A percentile compares a stretch with the other conserved stretches of the same genome.
Conservation (phyloP, 2,113 vertebrate genomes). For the Arizona elegans region DNA sequence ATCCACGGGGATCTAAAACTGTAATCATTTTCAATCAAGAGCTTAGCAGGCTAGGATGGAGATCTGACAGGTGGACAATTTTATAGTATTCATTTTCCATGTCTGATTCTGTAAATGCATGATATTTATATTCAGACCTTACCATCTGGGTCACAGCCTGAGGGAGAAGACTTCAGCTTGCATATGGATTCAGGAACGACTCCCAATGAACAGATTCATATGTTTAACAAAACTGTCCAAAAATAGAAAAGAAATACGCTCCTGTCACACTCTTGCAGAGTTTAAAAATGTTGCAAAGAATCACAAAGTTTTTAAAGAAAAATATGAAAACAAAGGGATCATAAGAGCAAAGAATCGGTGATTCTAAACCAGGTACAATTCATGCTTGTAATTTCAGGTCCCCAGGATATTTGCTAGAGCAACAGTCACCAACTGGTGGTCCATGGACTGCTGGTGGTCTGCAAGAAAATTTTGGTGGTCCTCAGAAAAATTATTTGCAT, state of each 20-base stretch:
- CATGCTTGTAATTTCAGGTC: too few relatives aligned
- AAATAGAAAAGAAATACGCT: background rate
- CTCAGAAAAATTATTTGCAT: too few relatives aligned
- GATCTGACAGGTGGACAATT: background rate
- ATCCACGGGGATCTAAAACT: background rate
- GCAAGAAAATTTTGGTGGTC: too few relatives aligned
- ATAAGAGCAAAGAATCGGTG: background rate
- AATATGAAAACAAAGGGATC: background rate
- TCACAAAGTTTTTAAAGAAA: background rate
- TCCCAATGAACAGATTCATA: background rate
- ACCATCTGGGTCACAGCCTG: background rate
- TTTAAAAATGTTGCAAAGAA: background rate
- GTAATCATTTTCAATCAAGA: slow-evolving; percentile 7
- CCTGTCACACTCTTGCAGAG: background rate
- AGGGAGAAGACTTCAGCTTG: background rate
- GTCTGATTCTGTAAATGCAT: background rate
- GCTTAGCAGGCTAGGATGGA: background rate
- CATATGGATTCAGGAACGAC: background rate
- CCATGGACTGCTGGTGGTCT: too few relatives aligned
- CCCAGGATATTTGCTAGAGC: too few relatives aligned
- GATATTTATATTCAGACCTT: background rate
- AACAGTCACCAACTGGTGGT: too few relatives aligned
- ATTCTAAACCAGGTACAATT: background rate
- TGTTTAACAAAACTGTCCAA: background rate
- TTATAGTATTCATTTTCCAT: background rate